Evolutionary conservation across 2,888 invertebrate genomes (phyloP).

Genomic region (Mesopsocus fuscifrons): DNA sequence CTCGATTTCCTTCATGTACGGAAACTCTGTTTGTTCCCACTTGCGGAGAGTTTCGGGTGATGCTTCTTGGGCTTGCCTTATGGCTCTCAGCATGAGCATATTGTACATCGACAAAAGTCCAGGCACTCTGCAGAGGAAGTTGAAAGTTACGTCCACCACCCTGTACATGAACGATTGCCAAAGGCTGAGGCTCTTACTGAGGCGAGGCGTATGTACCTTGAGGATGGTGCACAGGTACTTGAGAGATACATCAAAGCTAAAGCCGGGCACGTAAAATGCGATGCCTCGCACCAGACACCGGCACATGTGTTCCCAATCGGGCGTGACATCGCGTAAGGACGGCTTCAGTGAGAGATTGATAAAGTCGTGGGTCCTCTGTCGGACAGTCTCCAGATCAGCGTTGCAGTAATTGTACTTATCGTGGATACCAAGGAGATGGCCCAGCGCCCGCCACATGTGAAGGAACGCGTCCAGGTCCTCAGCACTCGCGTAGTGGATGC

Average conservation of each 20-base stretch:
- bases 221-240: slow-evolving; percentile 21
- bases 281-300: slow-evolving; percentile 23
- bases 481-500: slow-evolving; percentile 35
- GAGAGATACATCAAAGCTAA: slow-evolving; percentile 20
- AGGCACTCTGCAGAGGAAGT: not conserved
- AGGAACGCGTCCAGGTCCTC: slow-evolving; percentile 54
- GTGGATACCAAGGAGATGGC: slow-evolving; percentile 61
- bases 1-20: not conserved
- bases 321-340: slow-evolving; percentile 20
- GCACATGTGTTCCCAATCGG: slow-evolving; percentile 27
- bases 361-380: slow-evolving; percentile 20
- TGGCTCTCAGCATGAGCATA: not conserved
- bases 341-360: slow-evolving; percentile 22
- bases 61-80: not conserved
- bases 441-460: slow-evolving; percentile 71
- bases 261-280: slow-evolving; percentile 20
- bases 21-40: not conserved
- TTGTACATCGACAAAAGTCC: not conserved
- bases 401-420: slow-evolving; percentile 35
- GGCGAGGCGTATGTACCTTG: slow-evolving; percentile 19
- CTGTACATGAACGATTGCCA: slow-evolving; percentile 16
- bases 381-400: slow-evolving; percentile 22
- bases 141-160: slow-evolving; percentile 17
- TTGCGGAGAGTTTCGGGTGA: not conserved
- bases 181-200: slow-evolving; percentile 18